These are phyloP conservation scores for Xerus inauris DNA, from an alignment of 2,113 vertebrate genomes.

Conservation along the genomic window DNA sequence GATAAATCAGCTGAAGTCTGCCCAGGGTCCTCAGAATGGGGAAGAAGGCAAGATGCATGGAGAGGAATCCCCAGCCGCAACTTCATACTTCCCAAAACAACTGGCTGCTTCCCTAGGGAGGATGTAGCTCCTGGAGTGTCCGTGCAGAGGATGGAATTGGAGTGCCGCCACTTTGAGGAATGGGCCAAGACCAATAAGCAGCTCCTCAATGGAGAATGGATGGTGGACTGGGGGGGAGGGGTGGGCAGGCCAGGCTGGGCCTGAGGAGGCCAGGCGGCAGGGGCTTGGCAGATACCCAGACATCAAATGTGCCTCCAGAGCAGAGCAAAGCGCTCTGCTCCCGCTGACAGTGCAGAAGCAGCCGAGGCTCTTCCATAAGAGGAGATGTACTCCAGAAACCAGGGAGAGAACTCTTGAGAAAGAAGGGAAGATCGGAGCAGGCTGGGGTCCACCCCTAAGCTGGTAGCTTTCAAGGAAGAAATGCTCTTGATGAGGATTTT, in stretches of 20 bases:
- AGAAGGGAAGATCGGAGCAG: not conserved
- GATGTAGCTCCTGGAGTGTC: not conserved
- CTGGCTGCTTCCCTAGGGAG: not conserved
- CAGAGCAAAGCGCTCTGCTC: not conserved
- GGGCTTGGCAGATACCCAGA: conserved; percentile 51
- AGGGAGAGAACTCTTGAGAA: not conserved
- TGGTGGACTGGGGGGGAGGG: conserved; percentile 26
- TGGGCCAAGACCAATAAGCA: conserved; percentile 76
- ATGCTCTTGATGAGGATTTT: not conserved
- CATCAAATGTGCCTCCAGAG: not conserved
- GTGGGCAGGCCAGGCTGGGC: not conserved
- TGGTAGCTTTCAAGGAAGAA: not conserved
- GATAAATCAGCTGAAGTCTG: not conserved
- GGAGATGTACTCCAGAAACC: conserved; percentile 44
- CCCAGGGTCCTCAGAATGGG: not conserved
- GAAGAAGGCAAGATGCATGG: too few relatives aligned
- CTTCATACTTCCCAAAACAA: not conserved
- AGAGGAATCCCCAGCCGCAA: not conserved
- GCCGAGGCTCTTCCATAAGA: conserved; percentile 68
- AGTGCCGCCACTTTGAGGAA: conserved; percentile 52
- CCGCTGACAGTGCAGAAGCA: conserved; percentile 57
- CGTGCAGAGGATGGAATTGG: conserved; percentile 12
- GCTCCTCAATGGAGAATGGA: conserved; percentile 58
- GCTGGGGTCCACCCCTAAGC: conserved; percentile 7
- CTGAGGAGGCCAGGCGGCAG: not conserved